Conservation (phyloP, 2,113 vertebrate species). For the Hippocampus guttulatus region DNA sequence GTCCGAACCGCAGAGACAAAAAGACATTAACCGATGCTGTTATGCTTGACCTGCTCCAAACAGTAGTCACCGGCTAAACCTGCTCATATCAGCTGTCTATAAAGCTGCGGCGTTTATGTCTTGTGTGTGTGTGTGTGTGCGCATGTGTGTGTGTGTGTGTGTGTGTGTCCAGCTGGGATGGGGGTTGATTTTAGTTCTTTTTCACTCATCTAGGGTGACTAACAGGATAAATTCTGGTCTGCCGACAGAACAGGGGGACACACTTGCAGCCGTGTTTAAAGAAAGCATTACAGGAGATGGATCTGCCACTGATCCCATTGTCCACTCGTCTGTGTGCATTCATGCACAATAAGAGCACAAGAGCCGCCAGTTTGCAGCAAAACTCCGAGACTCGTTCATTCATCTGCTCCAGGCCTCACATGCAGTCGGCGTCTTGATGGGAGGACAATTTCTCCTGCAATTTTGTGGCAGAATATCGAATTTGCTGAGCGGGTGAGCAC, state of each 20-base stretch:
- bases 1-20: constrained; percentile 58
- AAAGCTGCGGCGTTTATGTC: constrained; percentile 45
- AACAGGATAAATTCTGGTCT: constrained; percentile 72
- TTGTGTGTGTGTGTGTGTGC: constrained; percentile 28
- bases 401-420: constrained; percentile 52
- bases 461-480: constrained; percentile 50
- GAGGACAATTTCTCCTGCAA: constrained; percentile 37
- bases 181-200: constrained; percentile 67
- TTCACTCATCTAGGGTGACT: constrained; percentile 75
- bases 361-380: constrained; percentile 39
- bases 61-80: constrained; percentile 66
- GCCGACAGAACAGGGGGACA: constrained; percentile 68
- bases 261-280: constrained; percentile 69
- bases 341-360: constrained; percentile 55
- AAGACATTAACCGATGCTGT: constrained; percentile 61
- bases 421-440: constrained; percentile 30
- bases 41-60: constrained; percentile 71
- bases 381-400: constrained; percentile 34
- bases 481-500: constrained; percentile 55
- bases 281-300: constrained; percentile 67
- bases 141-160: constrained; percentile 24
- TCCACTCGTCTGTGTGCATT: constrained; percentile 54
- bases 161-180: constrained; percentile 68
- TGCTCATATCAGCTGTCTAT: constrained; percentile 68
- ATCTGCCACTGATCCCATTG: constrained; percentile 72